Conservation (phyloP, 2,888 invertebrate genomes). For the Bombylius discolor region DNA sequence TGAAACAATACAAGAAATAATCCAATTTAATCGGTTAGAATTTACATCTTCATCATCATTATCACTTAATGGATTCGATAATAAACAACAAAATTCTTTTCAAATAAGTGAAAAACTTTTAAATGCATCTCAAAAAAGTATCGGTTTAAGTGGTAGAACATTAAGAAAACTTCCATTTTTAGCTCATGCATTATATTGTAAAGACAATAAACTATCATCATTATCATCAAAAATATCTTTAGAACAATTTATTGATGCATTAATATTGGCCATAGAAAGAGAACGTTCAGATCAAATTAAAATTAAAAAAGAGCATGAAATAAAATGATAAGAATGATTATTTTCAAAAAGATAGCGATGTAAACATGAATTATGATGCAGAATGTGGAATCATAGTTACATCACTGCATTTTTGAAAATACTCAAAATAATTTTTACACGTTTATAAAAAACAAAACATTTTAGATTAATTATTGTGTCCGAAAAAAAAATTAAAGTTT, state of each 20-base stretch:
- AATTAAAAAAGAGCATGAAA: not conserved
- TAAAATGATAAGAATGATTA: no score
- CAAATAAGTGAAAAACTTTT: conserved; percentile 26
- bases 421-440: no score
- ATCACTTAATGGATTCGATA: not conserved
- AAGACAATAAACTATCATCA: conserved; percentile 17
- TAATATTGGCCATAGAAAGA: conserved; percentile 8
- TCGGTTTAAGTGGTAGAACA: conserved; percentile 69
- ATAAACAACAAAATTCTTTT: not conserved
- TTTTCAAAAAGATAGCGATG: no score
- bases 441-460: no score
- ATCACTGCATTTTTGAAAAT: no score
- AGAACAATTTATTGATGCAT: conserved; percentile 7
- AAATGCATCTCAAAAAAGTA: conserved; percentile 42
- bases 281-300: not conserved
- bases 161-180: conserved; percentile 81
- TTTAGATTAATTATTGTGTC: no score
- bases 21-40: not conserved
- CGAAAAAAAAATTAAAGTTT: no score
- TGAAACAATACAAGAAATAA: conserved; percentile 11
- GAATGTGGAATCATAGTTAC: no score
- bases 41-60: not conserved
- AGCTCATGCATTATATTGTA: conserved; percentile 50
- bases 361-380: no score
- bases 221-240: not conserved